A percentile compares a stretch with the other conserved stretches of the same genome.
Conservation (phyloP, 2,888 invertebrate species). For the Abrostola tripartita region DNA sequence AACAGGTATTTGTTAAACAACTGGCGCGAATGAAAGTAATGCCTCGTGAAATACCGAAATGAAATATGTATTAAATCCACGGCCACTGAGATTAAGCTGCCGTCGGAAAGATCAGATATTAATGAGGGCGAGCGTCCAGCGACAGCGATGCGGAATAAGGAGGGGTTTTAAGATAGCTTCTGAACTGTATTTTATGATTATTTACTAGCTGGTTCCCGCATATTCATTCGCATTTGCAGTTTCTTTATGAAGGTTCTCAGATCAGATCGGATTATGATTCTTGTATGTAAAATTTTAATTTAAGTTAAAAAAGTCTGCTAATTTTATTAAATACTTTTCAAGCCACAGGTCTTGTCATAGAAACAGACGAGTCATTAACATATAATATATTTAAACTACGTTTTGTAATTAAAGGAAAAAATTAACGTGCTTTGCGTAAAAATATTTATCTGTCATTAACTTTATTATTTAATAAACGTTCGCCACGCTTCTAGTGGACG, state of each 20-base stretch:
- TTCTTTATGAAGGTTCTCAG: no score
- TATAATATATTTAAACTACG: neutral
- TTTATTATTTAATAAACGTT: conserved; percentile 3
- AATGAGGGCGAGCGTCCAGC: conserved; percentile 59
- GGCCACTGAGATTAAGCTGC: conserved; percentile 78
- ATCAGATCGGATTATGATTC: no score
- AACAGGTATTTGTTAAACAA: conserved; percentile 81
- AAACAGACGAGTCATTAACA: no score
- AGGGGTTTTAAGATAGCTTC: conserved; percentile 6
- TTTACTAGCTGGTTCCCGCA: no score
- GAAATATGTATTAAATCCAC: conserved; percentile 86
- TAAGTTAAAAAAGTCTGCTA: no score
- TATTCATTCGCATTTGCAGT: no score
- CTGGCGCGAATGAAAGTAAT: conserved; percentile 68
- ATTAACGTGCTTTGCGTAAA: no score
- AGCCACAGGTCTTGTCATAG: no score
- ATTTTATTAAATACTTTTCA: no score
- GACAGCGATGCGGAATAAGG: conserved; percentile 42
- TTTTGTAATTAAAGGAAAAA: no score
- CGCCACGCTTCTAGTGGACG: conserved; percentile 48
- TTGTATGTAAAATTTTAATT: no score
- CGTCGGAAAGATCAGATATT: conserved; percentile 77
- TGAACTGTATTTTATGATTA: no score
- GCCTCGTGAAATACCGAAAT: conserved; percentile 83
- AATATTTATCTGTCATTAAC: neutral